Conservation (phyloP, 2,113 vertebrate genomes). For the Lathamus discolor region DNA sequence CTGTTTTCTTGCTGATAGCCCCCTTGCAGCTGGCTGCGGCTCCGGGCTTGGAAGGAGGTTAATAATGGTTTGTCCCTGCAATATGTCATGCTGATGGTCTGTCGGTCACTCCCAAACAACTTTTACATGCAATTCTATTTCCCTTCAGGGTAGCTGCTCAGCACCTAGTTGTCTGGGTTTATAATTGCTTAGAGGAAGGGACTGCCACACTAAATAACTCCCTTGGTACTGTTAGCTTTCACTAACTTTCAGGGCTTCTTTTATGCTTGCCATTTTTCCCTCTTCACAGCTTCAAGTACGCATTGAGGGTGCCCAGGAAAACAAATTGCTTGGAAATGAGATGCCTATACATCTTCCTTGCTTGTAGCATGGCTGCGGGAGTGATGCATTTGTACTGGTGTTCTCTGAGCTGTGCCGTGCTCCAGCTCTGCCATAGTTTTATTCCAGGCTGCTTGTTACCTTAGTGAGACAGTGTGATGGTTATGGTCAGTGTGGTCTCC, state of each 20-base stretch:
- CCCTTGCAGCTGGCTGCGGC: neutral
- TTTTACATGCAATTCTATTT: neutral
- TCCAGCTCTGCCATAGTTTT: neutral
- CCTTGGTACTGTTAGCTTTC: neutral
- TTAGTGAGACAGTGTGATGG: rapidly evolving
- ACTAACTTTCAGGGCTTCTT: neutral
- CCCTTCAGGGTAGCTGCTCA: neutral
- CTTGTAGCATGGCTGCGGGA: rapidly evolving
- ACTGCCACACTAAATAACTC: neutral
- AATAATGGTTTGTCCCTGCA: neutral
- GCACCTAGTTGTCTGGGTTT: neutral
- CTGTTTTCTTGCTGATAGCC: neutral
- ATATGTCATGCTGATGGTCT: neutral
- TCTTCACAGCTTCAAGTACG: neutral
- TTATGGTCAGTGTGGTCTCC: neutral
- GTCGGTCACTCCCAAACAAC: neutral
- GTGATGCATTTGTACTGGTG: rapidly evolving
- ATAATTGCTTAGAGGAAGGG: neutral
- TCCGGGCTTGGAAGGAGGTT: neutral
- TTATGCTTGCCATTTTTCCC: neutral
- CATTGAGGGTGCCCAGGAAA: neutral
- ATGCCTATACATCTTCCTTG: rapidly evolving
- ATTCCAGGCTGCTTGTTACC: neutral
- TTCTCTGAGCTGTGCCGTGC: neutral
- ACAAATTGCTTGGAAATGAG: neutral